Evolutionary conservation across 2,888 invertebrate genomes (phyloP).

Genomic region (Chalcosyrphus nemorum): DNA sequence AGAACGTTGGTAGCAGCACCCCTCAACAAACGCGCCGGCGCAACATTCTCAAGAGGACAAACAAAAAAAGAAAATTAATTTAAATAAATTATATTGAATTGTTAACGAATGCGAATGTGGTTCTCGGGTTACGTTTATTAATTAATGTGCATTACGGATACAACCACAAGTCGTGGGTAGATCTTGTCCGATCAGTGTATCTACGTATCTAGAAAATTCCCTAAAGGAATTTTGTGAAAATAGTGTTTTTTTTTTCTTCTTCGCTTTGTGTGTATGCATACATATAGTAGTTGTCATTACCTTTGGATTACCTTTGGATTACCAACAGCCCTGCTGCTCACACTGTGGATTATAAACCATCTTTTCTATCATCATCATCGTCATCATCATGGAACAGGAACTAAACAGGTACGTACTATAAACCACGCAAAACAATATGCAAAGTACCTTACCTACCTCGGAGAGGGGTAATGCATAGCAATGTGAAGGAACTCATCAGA

Average conservation of each 20-base stretch:
- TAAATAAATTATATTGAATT: constrained; percentile 68
- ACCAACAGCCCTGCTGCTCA: constrained; percentile 26
- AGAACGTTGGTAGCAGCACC: constrained; percentile 45
- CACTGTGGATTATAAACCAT: constrained; percentile 58
- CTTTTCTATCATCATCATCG: constrained; percentile 40
- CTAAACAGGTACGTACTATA: constrained; percentile 61
- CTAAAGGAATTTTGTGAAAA: constrained; percentile 5
- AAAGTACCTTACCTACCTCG: too few species aligned
- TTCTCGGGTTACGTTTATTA: constrained; percentile 63
- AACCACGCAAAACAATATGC: constrained; percentile 38
- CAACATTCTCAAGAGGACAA: constrained; percentile 41
- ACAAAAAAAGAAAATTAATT: constrained; percentile 63
- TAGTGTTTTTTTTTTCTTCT: too few species aligned
- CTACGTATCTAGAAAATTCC: neutral
- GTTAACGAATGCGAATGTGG: constrained; percentile 61
- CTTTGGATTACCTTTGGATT: constrained; percentile 71
- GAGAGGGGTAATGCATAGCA: neutral
- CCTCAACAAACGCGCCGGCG: constrained; percentile 31
- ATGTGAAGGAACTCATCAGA: constrained; percentile 50
- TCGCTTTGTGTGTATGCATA: constrained; percentile 15
- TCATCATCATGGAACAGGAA: constrained; percentile 59
- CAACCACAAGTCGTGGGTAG: constrained; percentile 40
- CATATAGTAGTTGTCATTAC: constrained; percentile 17
- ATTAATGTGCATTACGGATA: constrained; percentile 59
- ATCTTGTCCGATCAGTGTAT: constrained; percentile 22